These are phyloP conservation scores for Chionodraco myersi DNA, from an alignment of 2,113 vertebrate genomes.

Conservation along the genomic window DNA sequence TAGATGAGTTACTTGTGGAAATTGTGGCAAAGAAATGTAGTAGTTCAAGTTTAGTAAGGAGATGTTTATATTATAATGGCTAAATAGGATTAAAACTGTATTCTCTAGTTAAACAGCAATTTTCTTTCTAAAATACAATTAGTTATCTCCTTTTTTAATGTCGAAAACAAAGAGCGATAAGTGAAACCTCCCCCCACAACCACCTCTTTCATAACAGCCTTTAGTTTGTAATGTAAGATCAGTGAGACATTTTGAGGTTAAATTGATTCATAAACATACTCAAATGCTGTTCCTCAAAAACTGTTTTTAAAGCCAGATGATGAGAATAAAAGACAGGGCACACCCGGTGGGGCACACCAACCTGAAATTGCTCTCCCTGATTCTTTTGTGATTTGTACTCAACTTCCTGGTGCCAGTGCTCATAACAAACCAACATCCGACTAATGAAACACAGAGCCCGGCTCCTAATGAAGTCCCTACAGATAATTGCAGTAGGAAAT, in stretches of 20 bases:
- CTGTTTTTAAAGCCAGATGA: background rate
- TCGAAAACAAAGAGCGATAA: too few relatives aligned
- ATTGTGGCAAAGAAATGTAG: background rate
- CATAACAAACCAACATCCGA: slow-evolving; percentile 17
- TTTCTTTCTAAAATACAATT: background rate
- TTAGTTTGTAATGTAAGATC: background rate
- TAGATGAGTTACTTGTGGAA: background rate
- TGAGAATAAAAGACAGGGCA: background rate
- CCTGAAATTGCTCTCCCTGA: background rate
- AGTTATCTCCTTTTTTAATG: background rate
- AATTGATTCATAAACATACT: background rate
- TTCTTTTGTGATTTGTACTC: slow-evolving; percentile 14
- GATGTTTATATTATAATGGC: background rate
- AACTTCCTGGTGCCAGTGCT: background rate
- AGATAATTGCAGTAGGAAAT: slow-evolving; percentile 43
- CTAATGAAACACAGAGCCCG: slow-evolving; percentile 27
- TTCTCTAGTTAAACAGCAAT: background rate
- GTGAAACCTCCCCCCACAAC: too few relatives aligned
- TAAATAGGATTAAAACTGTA: background rate
- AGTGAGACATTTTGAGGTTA: background rate
- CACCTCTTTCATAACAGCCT: background rate
- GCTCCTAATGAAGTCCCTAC: slow-evolving; percentile 39
- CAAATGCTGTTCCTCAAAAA: too few relatives aligned
- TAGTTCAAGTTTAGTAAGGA: background rate
- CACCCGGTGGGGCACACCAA: background rate